Conservation (phyloP, 2,888 invertebrate genomes). For the Thumatha senex region DNA sequence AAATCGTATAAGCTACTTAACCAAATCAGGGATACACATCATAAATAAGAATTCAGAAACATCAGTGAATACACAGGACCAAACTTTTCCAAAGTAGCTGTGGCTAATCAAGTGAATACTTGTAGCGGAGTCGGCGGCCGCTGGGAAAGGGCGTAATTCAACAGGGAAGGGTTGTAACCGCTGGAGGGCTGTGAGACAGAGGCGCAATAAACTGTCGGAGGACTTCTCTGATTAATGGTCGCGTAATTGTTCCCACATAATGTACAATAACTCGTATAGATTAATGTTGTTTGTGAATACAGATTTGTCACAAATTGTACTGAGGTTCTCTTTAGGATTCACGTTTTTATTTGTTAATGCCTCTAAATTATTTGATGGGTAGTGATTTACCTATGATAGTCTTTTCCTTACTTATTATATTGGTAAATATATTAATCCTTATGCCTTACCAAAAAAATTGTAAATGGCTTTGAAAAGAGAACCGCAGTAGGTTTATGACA, state of each 20-base stretch:
- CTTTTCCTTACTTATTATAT: no score
- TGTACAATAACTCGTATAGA: constrained; percentile 68
- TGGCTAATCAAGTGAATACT: constrained; percentile 74
- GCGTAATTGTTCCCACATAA: constrained; percentile 79
- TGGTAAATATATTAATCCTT: no score
- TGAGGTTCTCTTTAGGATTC: constrained; percentile 1
- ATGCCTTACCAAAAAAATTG: no score
- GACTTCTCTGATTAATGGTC: constrained; percentile 71
- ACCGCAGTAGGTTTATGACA: no score
- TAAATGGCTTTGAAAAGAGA: no score
- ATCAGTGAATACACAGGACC: constrained; percentile 43
- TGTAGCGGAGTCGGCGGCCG: constrained; percentile 57
- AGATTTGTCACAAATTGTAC: constrained; percentile 13
- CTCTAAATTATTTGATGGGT: no score
- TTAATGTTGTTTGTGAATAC: constrained; percentile 43
- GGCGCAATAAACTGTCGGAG: constrained; percentile 68
- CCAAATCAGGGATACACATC: constrained; percentile 21
- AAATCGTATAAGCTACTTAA: constrained; percentile 16
- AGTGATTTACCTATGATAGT: no score
- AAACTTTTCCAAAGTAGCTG: constrained; percentile 54
- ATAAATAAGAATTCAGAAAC: constrained; percentile 48
- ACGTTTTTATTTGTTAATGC: no score
- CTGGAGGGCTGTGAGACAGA: constrained; percentile 62
- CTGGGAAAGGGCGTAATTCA: constrained; percentile 62
- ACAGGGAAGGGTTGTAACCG: constrained; percentile 62